Evolutionary conservation across 1,140 invertebrate species (phyloP), one percentile per base, ranked within the genome.

Genomic region (Phymastichus coffea): DNA sequence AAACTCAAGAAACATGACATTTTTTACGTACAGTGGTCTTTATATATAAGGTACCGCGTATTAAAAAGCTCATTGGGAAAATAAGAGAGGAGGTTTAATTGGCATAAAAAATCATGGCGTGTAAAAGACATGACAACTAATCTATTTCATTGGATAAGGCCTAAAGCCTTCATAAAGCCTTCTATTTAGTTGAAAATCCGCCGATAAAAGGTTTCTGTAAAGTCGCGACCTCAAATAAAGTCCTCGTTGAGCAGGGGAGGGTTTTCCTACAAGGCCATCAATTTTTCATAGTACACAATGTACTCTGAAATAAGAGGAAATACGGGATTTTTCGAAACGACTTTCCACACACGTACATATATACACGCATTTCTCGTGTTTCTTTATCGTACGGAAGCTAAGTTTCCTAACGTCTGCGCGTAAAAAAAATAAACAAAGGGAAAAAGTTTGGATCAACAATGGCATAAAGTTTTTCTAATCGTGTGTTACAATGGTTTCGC

Each of bases 111-210:
- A n/a, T n/a, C n/a, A n/a, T n/a, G n/a, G n/a, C n/a, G n/a, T n/a
- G n/a, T n/a, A 14, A 37, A 14, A 37, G 12, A 37, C 14, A 37
- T 14, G 15, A n/a, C 3, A 37, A 37, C 12, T 37, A 37, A 10
- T 37, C 35, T 14, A 37, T 37, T 37, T 37, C 15, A 14, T n/a
- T 7, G 3, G 35, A 20, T 6, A 35, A 48, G 26, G 17, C 20
- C n/a, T n/a, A n/a, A n/a, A n/a, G n/a, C n/a, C n/a, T n/a, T n/a
- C n/a, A 26, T 7, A 20, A 51, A 51, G 30, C 48, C 30, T 15
- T 51, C 15, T 37, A 38, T 51, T 51, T 51, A 25, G 48, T 51
- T 22, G 48, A 38, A 51, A 51, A 51, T 51, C 48, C 48, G 22
- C 4, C 48, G 48, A 37, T 51, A 38, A 51, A 51, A 51, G 17